Conservation (phyloP, 2,113 vertebrate species). For the Crypturellus undulatus region DNA sequence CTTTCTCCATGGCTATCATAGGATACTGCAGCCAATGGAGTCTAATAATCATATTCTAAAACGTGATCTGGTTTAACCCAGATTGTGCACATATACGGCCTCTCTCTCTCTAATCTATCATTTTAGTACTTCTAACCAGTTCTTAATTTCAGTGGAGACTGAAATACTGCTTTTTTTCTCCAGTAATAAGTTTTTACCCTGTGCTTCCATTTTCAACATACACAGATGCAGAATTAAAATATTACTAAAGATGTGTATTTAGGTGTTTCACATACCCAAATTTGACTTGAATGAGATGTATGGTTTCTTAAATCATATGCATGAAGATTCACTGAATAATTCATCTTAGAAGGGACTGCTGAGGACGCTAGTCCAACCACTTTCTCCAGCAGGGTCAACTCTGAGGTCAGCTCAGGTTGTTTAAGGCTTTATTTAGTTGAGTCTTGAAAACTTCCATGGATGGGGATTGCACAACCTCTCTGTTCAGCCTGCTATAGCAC, state of each 20-base stretch:
- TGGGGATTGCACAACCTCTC: background rate
- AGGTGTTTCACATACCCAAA: background rate
- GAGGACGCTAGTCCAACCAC: background rate
- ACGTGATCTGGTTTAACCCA: rapidly evolving
- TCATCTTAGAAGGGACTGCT: background rate
- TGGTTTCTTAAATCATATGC: rapidly evolving
- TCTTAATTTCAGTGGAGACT: background rate
- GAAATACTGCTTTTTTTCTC: background rate
- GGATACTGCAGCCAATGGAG: background rate
- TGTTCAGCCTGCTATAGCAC: background rate
- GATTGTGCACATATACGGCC: rapidly evolving
- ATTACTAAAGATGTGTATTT: background rate
- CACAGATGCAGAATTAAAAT: background rate
- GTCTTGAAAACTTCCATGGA: background rate
- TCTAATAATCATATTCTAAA: background rate
- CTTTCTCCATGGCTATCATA: background rate
- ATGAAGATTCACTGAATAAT: background rate
- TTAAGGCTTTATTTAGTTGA: background rate
- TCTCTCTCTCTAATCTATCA: background rate
- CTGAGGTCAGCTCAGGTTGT: background rate
- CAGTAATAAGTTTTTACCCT: background rate
- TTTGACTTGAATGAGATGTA: background rate
- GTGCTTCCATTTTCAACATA: background rate
- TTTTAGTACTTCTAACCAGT: background rate
- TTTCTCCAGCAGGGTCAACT: background rate